These are phyloP conservation scores for Cossypha polioptera DNA, from an alignment of 2,797 vertebrate species.

Conservation along the genomic window DNA sequence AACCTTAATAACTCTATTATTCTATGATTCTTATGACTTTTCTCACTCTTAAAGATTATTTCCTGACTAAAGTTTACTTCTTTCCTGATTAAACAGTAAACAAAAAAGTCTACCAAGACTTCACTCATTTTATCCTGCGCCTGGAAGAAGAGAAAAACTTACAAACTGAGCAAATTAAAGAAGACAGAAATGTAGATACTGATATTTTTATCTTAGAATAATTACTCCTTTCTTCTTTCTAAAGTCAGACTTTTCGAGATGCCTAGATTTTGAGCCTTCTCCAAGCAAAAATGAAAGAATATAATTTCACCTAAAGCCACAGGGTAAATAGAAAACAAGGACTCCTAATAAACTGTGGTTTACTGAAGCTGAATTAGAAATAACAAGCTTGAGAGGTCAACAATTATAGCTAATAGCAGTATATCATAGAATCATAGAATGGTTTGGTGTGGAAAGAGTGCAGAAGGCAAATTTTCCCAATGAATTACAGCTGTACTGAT, in stretches of 20 bases:
- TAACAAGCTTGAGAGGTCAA: not conserved
- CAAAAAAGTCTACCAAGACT: not conserved
- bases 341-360: not conserved
- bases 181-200: not conserved
- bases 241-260: not conserved
- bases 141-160: not conserved
- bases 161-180: not conserved
- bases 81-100: not conserved
- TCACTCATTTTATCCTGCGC: not conserved
- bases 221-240: not conserved
- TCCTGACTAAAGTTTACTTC: not conserved
- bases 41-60: not conserved
- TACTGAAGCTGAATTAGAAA: not conserved
- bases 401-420: not conserved
- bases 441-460: not conserved
- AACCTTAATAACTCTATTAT: not conserved
- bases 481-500: too few relatives aligned
- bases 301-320: not conserved
- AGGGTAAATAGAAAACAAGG: not conserved
- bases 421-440: not conserved
- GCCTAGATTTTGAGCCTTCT: not conserved
- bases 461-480: too few relatives aligned
- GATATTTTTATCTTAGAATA: not conserved
- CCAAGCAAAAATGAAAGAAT: not conserved
- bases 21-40: not conserved